Percentiles rank a stretch among this genome's conserved stretches.
Conservation (phyloP, 1,140 invertebrate genomes). For the Trinorchestia longiramus region DNA sequence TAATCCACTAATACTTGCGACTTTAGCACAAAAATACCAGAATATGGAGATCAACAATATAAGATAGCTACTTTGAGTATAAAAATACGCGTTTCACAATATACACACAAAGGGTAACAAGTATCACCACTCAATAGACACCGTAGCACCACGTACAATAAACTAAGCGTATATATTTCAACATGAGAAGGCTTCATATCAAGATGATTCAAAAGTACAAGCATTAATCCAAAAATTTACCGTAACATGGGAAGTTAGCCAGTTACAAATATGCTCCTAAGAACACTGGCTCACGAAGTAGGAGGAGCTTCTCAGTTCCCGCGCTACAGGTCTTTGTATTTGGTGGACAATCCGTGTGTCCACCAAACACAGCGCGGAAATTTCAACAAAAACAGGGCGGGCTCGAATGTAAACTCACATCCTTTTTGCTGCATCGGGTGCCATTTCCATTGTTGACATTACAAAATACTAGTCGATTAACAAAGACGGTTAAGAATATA, state of each 20-base stretch:
- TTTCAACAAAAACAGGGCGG: no score
- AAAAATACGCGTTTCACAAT: neutral
- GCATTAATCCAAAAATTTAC: no score
- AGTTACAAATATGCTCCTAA: neutral
- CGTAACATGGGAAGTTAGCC: neutral
- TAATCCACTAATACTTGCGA: neutral
- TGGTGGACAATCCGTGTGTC: no score
- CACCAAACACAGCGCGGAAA: no score
- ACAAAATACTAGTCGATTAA: neutral
- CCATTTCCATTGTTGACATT: neutral
- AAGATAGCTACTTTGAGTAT: neutral
- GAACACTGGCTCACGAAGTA: neutral
- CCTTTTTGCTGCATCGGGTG: neutral
- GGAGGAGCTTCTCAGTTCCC: neutral
- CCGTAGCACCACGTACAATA: neutral
- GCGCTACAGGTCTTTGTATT: no score
- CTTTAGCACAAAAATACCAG: neutral
- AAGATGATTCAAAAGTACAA: neutral
- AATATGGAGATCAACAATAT: neutral
- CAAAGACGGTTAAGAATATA: neutral
- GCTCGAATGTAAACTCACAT: no score
- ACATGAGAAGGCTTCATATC: neutral
- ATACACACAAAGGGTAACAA: neutral
- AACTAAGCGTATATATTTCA: neutral
- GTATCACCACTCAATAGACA: neutral